phyloP scores from a whole-genome alignment of 2,888 invertebrate species.

The Sicus ferrugineus region DNA sequence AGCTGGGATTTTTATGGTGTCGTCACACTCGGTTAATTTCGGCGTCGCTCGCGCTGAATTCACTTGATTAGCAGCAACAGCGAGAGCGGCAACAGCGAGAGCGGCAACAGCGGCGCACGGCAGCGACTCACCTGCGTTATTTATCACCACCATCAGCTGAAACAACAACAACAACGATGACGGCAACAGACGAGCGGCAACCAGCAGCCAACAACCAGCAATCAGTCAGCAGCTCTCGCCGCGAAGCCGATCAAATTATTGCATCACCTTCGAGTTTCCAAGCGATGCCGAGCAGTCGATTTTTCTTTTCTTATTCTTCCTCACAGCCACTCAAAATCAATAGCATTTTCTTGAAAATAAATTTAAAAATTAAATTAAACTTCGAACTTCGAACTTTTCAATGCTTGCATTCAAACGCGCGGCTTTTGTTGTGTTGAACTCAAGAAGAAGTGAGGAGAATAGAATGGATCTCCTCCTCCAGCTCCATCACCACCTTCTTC shows the following conservation, averaged over 20 bases:
- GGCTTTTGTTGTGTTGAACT: not conserved
- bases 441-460: not conserved
- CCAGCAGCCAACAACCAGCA: not conserved
- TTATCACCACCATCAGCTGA: constrained; percentile 13
- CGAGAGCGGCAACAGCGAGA: constrained; percentile 9
- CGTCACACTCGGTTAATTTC: constrained; percentile 44
- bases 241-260: constrained; percentile 3
- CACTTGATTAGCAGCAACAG: constrained; percentile 10
- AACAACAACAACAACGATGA: constrained; percentile 11
- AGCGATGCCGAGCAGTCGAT: not conserved
- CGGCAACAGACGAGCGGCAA: not conserved
- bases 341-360: constrained; percentile 9
- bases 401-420: not conserved
- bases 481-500: too few species aligned
- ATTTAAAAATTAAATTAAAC: constrained; percentile 9
- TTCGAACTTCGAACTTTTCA: constrained; percentile 12
- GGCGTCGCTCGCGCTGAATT: constrained; percentile 33
- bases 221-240: not conserved
- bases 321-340: constrained; percentile 10
- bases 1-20: constrained; percentile 46
- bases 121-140: constrained; percentile 3
- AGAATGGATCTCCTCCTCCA: too few species aligned
- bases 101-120: not conserved
- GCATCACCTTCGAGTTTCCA: not conserved
- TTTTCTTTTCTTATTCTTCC: not conserved